Evolutionary conservation across 2,797 vertebrate genomes (phyloP).

Genomic region (Coregonus sp.): DNA sequence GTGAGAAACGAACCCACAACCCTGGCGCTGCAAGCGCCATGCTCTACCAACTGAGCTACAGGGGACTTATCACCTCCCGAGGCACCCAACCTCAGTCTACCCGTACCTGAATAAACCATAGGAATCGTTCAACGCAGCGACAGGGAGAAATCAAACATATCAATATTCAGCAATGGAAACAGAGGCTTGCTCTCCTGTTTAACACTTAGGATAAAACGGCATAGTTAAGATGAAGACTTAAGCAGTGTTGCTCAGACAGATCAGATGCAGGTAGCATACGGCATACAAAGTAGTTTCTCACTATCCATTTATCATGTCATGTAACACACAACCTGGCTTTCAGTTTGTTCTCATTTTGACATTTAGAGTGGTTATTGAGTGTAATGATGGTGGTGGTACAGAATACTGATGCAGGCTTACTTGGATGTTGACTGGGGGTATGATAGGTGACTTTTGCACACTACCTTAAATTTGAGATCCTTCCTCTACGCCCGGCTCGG

Average conservation of each 20-base stretch:
- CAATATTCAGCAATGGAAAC: slow-evolving; percentile 29
- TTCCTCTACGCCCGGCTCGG: background rate
- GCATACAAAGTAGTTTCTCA: background rate
- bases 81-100: background rate
- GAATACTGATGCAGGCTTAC: background rate
- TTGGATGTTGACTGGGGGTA: background rate
- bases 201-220: background rate
- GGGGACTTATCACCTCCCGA: background rate
- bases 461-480: background rate
- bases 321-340: background rate
- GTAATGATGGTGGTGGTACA: background rate
- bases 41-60: too few species aligned
- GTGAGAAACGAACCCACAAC: too few species aligned
- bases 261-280: too few species aligned
- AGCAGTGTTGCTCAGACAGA: background rate
- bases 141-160: slow-evolving; percentile 32
- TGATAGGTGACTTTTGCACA: background rate
- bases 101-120: slow-evolving; percentile 49
- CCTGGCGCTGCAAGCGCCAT: too few species aligned
- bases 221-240: background rate
- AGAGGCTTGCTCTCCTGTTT: background rate
- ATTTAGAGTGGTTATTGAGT: background rate
- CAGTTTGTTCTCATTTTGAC: background rate
- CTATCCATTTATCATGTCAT: background rate
- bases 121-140: slow-evolving; percentile 15